A percentile compares a stretch with the other conserved stretches of the same genome.
These are phyloP conservation scores for Tautogolabrus adspersus DNA, from an alignment of 2,113 vertebrate genomes.

Conservation along the genomic window DNA sequence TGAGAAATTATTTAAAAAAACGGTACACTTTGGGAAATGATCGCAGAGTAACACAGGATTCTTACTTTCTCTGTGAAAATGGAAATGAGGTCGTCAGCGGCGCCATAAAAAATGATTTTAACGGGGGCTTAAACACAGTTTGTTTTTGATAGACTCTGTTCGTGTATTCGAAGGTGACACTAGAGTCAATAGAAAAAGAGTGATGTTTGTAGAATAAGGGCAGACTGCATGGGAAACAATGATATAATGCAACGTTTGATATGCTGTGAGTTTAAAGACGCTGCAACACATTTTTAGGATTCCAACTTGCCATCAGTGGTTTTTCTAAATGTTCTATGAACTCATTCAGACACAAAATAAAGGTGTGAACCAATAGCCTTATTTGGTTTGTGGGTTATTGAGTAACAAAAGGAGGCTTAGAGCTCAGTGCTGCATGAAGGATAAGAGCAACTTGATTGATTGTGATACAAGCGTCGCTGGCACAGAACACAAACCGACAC, in stretches of 20 bases:
- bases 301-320: neutral
- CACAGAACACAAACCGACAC: conserved; percentile 17
- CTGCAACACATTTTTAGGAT: neutral
- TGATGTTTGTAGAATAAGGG: conserved; percentile 10
- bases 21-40: conserved; percentile 4
- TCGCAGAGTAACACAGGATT: conserved; percentile 9
- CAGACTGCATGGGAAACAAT: neutral
- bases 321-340: too few relatives aligned
- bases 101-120: conserved; percentile 2
- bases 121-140: conserved; percentile 11
- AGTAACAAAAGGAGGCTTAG: conserved; percentile 6
- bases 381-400: neutral
- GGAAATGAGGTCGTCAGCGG: conserved; percentile 17
- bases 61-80: conserved; percentile 41
- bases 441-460: conserved; percentile 26
- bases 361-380: neutral
- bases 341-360: neutral
- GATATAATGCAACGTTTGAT: neutral
- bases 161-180: conserved; percentile 10
- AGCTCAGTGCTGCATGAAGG: conserved; percentile 6
- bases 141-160: conserved; percentile 34
- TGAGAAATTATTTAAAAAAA: too few relatives aligned
- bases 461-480: conserved; percentile 29
- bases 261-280: too few relatives aligned
- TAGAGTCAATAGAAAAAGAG: conserved; percentile 25